phyloP scores from a whole-genome alignment of 2,113 vertebrate species.

The Labrus mixtus region DNA sequence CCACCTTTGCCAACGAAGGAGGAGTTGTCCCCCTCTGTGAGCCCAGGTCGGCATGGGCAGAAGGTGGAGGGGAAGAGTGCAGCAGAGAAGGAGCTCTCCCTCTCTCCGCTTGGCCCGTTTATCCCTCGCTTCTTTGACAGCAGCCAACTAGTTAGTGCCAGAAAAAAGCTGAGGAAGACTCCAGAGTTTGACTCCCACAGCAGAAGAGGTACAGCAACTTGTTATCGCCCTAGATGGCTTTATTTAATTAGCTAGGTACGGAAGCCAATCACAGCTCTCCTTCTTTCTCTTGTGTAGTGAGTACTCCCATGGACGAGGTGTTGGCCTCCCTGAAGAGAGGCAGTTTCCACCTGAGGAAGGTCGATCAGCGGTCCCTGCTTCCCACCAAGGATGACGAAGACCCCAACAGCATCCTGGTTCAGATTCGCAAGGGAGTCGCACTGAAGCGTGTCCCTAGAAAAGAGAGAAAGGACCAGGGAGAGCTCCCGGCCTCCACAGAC shows the following conservation, averaged over 20 bases:
- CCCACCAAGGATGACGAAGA: constrained; percentile 91
- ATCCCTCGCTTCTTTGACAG: constrained; percentile 94
- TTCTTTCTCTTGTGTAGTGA: constrained; percentile 81
- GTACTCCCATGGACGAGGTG: constrained; percentile 98
- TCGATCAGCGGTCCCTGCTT: constrained; percentile 89
- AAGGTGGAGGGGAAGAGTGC: constrained; percentile 68
- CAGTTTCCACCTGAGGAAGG: constrained; percentile 95
- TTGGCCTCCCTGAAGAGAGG: constrained; percentile 97
- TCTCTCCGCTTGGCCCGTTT: constrained; percentile 80
- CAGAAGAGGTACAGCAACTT: constrained; percentile 87
- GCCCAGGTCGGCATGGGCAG: constrained; percentile 77
- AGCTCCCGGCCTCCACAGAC: constrained; percentile 86
- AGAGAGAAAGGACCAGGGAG: constrained; percentile 87
- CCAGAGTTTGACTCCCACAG: constrained; percentile 88
- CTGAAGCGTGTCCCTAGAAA: constrained; percentile 91
- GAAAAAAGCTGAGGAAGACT: constrained; percentile 93
- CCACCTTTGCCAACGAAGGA: constrained; percentile 76
- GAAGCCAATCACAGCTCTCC: constrained; percentile 14
- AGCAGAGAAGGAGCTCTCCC: constrained; percentile 62
- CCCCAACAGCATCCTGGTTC: constrained; percentile 95
- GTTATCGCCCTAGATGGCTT: not conserved
- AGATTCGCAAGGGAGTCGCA: constrained; percentile 97
- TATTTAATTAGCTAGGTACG: not conserved
- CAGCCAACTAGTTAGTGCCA: constrained; percentile 93
- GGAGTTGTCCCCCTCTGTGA: constrained; percentile 54